Evolutionary conservation across 2,888 invertebrate species (phyloP), one percentile per base, ranked within the genome.

Genomic region (Troglohyphantes excavatus): DNA sequence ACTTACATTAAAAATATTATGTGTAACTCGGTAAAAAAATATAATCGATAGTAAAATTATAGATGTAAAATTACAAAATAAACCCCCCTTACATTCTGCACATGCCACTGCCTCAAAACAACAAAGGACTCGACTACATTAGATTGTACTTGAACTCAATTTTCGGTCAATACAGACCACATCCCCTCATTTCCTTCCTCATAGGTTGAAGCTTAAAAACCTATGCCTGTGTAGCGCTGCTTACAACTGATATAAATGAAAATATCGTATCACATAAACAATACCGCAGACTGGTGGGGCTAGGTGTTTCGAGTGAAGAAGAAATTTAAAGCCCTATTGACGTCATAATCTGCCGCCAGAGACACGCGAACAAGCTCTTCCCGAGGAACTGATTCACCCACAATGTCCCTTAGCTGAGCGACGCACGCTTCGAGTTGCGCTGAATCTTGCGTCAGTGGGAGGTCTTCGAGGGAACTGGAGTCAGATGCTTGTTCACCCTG

Each of bases 261-360:
- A 81, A 11, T 46, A 17, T 68, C 26, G 27, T 43, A 43, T 53
- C 33, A 65, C 23, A 65, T n/a, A 81, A 46, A n/a, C n/a, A n/a
- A 27, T 43, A 61, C 19, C 9, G 53, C 29, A 46, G 26, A 43
- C 39, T 13, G 13, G 33, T 53, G 1, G n/a, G 33, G 59, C 61
- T 82, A 83, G 65, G 73, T 65, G 63, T 43, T 85, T 76, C 82
- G 93, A 29, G 94, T 94, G 92, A 94, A 95, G 92, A 94, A 95
- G 93, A 94, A 95, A 93, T 95, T 95, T 89, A 95, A 94, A 27
- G 95, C 95, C 90, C 95, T 92, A 92, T 95, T 95, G 76, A 95
- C 93, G 93, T 95, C 95, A 92, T 94, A 95, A 92, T 95, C 95
- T 7, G 95, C 95, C 2, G 95, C 95, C 72, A 95, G 92, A 17